Evolutionary conservation across 1,140 invertebrate genomes (phyloP).

Genomic region (Copidosoma floridanum): DNA sequence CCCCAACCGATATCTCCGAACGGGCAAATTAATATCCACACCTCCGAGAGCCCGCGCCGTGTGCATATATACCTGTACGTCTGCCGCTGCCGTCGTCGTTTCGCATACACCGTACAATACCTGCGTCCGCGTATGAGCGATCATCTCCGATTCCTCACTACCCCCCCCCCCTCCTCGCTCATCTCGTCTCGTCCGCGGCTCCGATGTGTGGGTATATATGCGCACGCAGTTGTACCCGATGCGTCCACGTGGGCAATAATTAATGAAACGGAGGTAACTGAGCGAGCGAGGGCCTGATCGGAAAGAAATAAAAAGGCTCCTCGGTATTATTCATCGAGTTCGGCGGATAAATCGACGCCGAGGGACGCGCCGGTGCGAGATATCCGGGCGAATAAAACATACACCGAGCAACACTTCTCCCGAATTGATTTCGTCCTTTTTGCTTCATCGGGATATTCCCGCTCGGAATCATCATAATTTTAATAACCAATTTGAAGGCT

Average conservation of each 20-base stretch:
- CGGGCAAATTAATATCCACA: slow-evolving; percentile 26
- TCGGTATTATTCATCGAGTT: slow-evolving; percentile 17
- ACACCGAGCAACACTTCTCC: not conserved
- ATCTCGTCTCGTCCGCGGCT: not conserved
- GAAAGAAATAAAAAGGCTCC: slow-evolving; percentile 18
- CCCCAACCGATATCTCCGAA: not conserved
- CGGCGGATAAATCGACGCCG: slow-evolving; percentile 22
- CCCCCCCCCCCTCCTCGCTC: not conserved
- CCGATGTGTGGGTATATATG: not conserved
- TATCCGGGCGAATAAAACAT: slow-evolving; percentile 7
- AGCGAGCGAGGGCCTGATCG: slow-evolving; percentile 23
- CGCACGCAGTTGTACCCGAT: not conserved
- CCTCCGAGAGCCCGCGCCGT: slow-evolving; percentile 4
- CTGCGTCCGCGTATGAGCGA: slow-evolving; percentile 6
- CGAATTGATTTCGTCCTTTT: not conserved
- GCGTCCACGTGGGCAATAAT: slow-evolving; percentile 30
- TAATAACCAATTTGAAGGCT: not conserved
- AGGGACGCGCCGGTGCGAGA: slow-evolving; percentile 2
- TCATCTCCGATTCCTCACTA: slow-evolving; percentile 12
- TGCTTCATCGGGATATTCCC: not conserved
- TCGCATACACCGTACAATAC: not conserved
- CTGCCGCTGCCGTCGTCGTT: not conserved
- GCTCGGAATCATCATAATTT: not conserved
- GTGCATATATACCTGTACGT: slow-evolving; percentile 14
- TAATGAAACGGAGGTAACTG: slow-evolving; percentile 20